These are phyloP conservation scores for Sesamia inferens DNA, from an alignment of 2,888 invertebrate genomes.

Conservation along the genomic window DNA sequence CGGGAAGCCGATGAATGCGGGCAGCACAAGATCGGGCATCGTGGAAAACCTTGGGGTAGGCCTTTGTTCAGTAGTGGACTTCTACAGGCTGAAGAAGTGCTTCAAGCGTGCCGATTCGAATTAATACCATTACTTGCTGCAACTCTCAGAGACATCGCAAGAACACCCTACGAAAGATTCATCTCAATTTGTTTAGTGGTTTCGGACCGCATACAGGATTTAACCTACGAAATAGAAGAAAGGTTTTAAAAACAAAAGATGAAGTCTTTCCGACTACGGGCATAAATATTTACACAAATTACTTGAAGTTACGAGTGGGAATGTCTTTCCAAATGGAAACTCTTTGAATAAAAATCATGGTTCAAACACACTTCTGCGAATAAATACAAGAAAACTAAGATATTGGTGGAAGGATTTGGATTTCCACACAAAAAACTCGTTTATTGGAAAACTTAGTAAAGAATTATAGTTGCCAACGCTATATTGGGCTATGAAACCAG, in stretches of 20 bases:
- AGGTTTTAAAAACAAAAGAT: background rate
- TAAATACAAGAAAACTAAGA: slow-evolving; percentile 57
- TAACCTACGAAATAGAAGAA: no score
- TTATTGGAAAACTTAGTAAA: slow-evolving; percentile 75
- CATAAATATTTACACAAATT: slow-evolving; percentile 4
- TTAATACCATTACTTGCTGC: background rate
- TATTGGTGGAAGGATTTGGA: slow-evolving; percentile 57
- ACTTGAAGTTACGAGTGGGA: slow-evolving; percentile 18
- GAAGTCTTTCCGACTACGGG: background rate
- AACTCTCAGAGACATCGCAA: no score
- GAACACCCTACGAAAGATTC: no score
- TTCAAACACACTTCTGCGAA: slow-evolving; percentile 41
- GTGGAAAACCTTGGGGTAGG: no score
- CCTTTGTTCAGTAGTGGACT: no score
- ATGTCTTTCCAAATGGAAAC: slow-evolving; percentile 16
- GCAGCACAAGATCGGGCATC: no score
- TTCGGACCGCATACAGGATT: no score
- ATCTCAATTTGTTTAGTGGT: no score
- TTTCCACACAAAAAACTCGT: slow-evolving; percentile 72
- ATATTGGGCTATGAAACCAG: slow-evolving; percentile 39
- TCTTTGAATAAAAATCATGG: slow-evolving; percentile 34
- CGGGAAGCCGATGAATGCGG: no score
- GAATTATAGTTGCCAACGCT: slow-evolving; percentile 64
- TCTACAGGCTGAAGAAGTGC: no score
- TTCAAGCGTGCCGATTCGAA: background rate